A percentile compares a stretch with the other conserved stretches of the same genome.
Conservation (phyloP, 2,888 invertebrate species). For the Dicyrtoma fusca region DNA sequence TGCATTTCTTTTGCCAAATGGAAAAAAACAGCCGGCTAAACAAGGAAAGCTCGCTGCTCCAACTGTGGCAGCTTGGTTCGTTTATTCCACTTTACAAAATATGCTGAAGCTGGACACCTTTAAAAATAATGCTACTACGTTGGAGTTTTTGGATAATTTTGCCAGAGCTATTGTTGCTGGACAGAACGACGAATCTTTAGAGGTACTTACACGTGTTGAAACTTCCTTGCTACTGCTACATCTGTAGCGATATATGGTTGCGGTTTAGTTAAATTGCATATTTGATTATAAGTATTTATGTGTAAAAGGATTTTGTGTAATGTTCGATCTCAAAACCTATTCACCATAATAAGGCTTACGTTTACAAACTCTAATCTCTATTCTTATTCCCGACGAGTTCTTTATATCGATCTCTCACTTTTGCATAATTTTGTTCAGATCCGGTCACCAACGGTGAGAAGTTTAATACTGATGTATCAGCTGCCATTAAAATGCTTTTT, state of each 20-base stretch:
- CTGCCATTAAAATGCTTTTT: slow-evolving; percentile 26
- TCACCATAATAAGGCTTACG: too few relatives aligned
- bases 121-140: not conserved
- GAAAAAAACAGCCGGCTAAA: slow-evolving; percentile 8
- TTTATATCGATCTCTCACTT: too few relatives aligned
- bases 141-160: slow-evolving; percentile 17
- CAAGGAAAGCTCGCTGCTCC: slow-evolving; percentile 10
- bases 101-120: slow-evolving; percentile 23
- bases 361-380: too few relatives aligned
- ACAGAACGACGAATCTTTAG: slow-evolving; percentile 15
- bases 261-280: not conserved
- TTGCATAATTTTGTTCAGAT: slow-evolving; percentile 20
- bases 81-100: slow-evolving; percentile 4
- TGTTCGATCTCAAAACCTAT: too few relatives aligned
- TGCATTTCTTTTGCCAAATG: slow-evolving; percentile 7
- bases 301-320: too few relatives aligned
- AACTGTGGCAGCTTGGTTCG: slow-evolving; percentile 11
- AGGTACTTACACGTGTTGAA: not conserved
- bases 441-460: slow-evolving; percentile 26
- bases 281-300: not conserved
- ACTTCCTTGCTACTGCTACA: not conserved
- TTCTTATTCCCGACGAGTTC: too few relatives aligned
- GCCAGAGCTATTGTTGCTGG: slow-evolving; percentile 12
- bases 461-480: slow-evolving; percentile 32
- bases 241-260: too few relatives aligned